Evolutionary conservation across 1,140 invertebrate species (phyloP), one percentile per base, ranked within the genome.

Genomic region (Pristionchus pacificus): DNA sequence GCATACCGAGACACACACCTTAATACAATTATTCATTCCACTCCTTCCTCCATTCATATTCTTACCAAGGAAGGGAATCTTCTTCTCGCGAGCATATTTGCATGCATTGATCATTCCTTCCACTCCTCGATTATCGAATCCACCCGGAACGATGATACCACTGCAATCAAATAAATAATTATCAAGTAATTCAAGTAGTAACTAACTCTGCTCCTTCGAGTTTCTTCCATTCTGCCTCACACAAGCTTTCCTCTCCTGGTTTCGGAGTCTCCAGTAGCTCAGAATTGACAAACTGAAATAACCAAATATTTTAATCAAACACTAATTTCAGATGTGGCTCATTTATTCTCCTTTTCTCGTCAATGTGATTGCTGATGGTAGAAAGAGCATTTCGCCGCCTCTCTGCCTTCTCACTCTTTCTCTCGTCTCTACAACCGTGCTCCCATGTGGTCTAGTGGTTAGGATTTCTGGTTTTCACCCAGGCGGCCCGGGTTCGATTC

Each of bases 31-130:
- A 61, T 49, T 58, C 60, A 75, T 74, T 30, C 13, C 27, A 14
- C n/a, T n/a, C n/a, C n/a, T n/a, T n/a, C n/a, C n/a, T n/a, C n/a
- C n/a, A n/a, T n/a, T n/a, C n/a, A n/a, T 58, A 65, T 10, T 49
- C 1, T 0, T 58, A 1, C 87, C 96, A 6, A 99, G 86, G 83
- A 93, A 92, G 0, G 97, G 96, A 83, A 91, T 93, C 27, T 90
- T 88, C 58, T 91, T 94, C 79, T 89, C 89, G 62, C 97, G 87
- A 62, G 94, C 95, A 92, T 93, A 98, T 79, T 91, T 88, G 74
- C 91, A 93, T 0, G 95, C 95, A 71, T 90, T 88, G 31, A 99
- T 93, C 86, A 95, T 99, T 1, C 97, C 97, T 84, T 97, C 93
- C 78, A 95, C 90, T 2, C 97, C 97, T 62, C 96, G 88, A 76